Evolutionary conservation across 2,888 invertebrate species (phyloP), one percentile per base, ranked within the genome.

Genomic region (Aproaerema taeniolella): DNA sequence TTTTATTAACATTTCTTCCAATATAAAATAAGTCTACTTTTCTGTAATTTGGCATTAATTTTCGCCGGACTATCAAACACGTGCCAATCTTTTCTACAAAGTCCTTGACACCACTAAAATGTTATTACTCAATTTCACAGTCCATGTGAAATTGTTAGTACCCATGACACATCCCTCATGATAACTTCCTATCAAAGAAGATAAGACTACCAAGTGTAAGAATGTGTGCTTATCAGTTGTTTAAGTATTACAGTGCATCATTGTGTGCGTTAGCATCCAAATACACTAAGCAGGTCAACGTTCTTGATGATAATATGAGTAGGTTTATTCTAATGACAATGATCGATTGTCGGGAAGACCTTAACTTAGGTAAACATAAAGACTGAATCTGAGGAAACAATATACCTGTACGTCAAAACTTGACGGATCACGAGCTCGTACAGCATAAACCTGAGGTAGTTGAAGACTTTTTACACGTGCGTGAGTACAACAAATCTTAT

Each of bases 291-390:
- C 68, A 71, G 82, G 80, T 81, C 81, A 81, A 73, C 62, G 83
- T 65, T 71, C 81, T 54, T 52, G 53, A 60, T 75, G 72, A 81
- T 78, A 80, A 78, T 72, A 68, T 54, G 49, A 54, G 55, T 60
- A 62, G 58, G 65, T 67, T 70, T 62, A 59, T 60, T 64, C 55
- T 58, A 52, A 57, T 64, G 83, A 81, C 85, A 79, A 68, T 85
- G 85, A 86, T 83, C 75, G 81, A 86, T 83, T 70, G 75, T 63
- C 59, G 59, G n/a, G 61, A 73, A 75, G 73, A 75, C 67, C 69
- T 77, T 64, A 73, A 67, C 68, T 72, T 71, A 60, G 61, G 66
- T 74, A 81, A 83, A 83, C 79, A 80, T 64, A 58, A 66, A 63
- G 62, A 63, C 69, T 64, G 68, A 76, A 70, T 73, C 71, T 67